phyloP scores from a whole-genome alignment of 1,140 invertebrate genomes.

The Mercenaria mercenaria region DNA sequence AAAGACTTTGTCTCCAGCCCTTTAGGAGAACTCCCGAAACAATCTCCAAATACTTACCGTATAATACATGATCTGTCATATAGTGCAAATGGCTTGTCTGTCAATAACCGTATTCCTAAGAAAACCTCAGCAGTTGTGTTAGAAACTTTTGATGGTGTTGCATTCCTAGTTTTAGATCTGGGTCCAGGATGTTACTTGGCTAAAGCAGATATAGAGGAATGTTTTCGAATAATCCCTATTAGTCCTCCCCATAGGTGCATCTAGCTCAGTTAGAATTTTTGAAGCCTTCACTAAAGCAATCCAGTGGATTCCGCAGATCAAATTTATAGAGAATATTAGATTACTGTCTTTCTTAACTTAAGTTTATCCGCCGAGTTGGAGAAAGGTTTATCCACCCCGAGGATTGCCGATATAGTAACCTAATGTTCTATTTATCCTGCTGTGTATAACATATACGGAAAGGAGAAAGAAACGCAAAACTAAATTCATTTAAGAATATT shows the following conservation, averaged over 20 bases:
- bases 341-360: no score
- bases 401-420: no score
- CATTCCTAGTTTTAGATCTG: background rate
- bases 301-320: background rate
- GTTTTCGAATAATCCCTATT: conserved; percentile 19
- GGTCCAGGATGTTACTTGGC: background rate
- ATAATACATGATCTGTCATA: conserved; percentile 23
- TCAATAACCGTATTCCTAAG: background rate
- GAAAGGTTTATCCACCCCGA: no score
- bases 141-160: conserved; percentile 37
- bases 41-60: background rate
- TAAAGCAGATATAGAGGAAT: conserved; percentile 41
- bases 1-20: background rate
- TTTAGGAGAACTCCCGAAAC: background rate
- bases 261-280: background rate
- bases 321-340: no score
- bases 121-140: background rate
- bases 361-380: no score
- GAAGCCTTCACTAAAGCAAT: background rate
- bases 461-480: no score
- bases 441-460: no score
- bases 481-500: no score
- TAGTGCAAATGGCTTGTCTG: background rate
- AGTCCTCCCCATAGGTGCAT: background rate
- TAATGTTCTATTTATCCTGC: no score